Conservation (phyloP, 2,113 vertebrate species). For the Microcebus tavaratra region DNA sequence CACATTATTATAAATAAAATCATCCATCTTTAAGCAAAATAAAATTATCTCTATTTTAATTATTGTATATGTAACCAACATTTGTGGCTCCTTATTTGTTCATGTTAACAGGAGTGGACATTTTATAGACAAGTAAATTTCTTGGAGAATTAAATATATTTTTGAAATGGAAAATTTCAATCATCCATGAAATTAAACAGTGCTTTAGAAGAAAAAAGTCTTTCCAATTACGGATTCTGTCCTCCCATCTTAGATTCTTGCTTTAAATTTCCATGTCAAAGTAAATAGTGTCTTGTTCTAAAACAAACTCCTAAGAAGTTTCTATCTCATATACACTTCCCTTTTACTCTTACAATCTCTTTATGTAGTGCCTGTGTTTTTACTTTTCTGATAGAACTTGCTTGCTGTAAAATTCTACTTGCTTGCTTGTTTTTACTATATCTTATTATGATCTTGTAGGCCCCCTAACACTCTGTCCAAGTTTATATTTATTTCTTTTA, state of each 20-base stretch:
- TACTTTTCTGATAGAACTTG: background rate
- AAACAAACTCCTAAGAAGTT: background rate
- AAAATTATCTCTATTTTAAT: slow-evolving; percentile 75
- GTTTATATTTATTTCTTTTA: background rate
- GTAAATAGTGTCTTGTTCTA: background rate
- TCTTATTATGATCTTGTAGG: background rate
- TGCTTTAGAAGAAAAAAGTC: background rate
- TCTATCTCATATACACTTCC: background rate
- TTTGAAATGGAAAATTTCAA: slow-evolving; percentile 78
- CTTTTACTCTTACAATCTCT: background rate
- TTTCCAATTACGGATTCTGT: slow-evolving; percentile 64
- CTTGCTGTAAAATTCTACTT: background rate
- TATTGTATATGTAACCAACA: slow-evolving; percentile 70
- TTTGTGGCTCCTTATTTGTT: slow-evolving; percentile 74
- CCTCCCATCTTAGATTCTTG: slow-evolving; percentile 35
- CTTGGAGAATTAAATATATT: slow-evolving; percentile 72
- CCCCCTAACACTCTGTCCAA: background rate
- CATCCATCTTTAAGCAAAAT: slow-evolving; percentile 52
- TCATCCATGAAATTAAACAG: slow-evolving; percentile 83
- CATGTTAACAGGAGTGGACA: slow-evolving; percentile 72
- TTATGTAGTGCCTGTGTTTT: fast-evolving
- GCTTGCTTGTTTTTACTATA: background rate
- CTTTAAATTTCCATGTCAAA: slow-evolving; percentile 9
- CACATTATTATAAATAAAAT: slow-evolving; percentile 40
- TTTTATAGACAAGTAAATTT: slow-evolving; percentile 84